Percentiles rank a stretch among this genome's conserved stretches.
These are phyloP conservation scores for Aphelenchoides fujianensis DNA, from an alignment of 1,140 invertebrate species.

Conservation along the genomic window DNA sequence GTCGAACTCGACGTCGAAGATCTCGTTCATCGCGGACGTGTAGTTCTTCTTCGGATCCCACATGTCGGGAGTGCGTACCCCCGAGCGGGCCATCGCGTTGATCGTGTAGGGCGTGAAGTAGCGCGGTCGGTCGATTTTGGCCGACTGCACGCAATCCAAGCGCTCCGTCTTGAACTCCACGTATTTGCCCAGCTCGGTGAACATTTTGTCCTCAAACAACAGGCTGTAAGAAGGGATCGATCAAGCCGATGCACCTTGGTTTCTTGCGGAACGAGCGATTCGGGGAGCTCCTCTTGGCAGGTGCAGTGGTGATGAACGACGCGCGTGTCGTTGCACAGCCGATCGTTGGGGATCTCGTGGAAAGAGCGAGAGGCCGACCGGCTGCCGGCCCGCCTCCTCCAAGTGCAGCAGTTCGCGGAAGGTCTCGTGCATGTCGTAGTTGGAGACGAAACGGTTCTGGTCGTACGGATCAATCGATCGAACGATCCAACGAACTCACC, in stretches of 20 bases:
- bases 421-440: constrained; percentile 55
- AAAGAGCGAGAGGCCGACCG: constrained; percentile 44
- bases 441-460: constrained; percentile 35
- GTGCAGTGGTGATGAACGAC: constrained; percentile 46
- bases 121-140: not conserved
- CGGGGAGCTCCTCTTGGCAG: constrained; percentile 32
- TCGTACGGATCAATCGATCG: too few relatives aligned
- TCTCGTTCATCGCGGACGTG: constrained; percentile 1
- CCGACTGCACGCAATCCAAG: not conserved
- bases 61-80: not conserved
- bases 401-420: constrained; percentile 47
- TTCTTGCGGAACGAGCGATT: not conserved
- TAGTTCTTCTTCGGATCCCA: not conserved
- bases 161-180: not conserved
- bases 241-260: too few relatives aligned
- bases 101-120: not conserved
- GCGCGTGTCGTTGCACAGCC: constrained; percentile 41
- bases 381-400: constrained; percentile 2
- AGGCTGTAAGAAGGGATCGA: too few relatives aligned
- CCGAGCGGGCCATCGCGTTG: not conserved
- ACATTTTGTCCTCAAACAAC: not conserved
- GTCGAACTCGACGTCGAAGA: constrained; percentile 12
- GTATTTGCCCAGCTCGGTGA: not conserved
- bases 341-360: constrained; percentile 36
- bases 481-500: too few relatives aligned